These are phyloP conservation scores for Druon quercuslanigerum DNA, from an alignment of 1,140 invertebrate species.

Conservation along the genomic window DNA sequence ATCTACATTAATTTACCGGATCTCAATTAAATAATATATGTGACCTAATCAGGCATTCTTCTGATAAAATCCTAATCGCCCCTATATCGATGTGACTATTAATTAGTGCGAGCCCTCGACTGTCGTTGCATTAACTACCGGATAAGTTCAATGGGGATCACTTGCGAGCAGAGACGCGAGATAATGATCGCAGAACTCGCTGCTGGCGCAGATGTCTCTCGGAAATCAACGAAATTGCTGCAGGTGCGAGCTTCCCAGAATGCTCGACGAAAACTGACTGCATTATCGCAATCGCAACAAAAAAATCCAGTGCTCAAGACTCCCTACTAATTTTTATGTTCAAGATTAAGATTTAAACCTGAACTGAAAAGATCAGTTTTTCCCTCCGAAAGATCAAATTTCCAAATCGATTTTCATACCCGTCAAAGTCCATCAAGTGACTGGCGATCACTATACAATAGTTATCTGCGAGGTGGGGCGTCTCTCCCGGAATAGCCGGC, in stretches of 20 bases:
- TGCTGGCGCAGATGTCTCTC: slow-evolving; percentile 4
- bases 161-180: slow-evolving; percentile 3
- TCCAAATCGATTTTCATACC: slow-evolving; percentile 2
- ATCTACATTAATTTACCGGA: not conserved
- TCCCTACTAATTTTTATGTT: too few species aligned
- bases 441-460: not conserved
- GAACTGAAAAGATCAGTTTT: too few species aligned
- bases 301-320: not conserved
- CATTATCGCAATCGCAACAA: not conserved
- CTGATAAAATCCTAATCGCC: slow-evolving; percentile 20
- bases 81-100: slow-evolving; percentile 12
- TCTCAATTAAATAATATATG: slow-evolving; percentile 17
- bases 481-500: slow-evolving; percentile 28
- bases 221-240: not conserved
- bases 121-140: slow-evolving; percentile 9
- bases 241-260: slow-evolving; percentile 1
- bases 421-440: not conserved
- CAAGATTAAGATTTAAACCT: too few species aligned
- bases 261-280: not conserved
- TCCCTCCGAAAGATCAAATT: not conserved
- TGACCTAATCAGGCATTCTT: not conserved
- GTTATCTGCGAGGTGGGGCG: not conserved
- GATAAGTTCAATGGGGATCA: slow-evolving; percentile 15
- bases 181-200: slow-evolving; percentile 9
- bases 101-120: slow-evolving; percentile 19